phyloP scores from a whole-genome alignment of 2,113 vertebrate species.

The Dasyurus viverrinus region DNA sequence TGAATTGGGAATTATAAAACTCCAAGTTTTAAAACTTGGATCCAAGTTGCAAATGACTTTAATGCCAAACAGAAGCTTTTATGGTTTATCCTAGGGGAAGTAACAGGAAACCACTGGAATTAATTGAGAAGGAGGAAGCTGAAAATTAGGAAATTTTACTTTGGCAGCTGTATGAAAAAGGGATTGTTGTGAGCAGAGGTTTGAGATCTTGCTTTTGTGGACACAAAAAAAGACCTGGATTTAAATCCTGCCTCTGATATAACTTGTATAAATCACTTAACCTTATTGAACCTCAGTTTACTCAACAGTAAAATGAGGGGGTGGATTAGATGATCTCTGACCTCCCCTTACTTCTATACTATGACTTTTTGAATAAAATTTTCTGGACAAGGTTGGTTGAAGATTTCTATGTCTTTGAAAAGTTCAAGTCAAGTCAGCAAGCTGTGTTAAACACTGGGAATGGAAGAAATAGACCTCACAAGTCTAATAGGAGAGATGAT shows the following conservation, averaged over 20 bases:
- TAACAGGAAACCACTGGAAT: no score
- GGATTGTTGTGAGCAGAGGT: no score
- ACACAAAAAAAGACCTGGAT: not conserved
- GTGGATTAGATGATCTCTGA: not conserved
- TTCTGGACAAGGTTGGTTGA: not conserved
- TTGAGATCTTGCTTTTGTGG: not conserved
- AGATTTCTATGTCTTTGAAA: not conserved
- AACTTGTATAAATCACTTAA: not conserved
- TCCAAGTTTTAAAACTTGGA: no score
- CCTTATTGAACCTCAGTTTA: not conserved
- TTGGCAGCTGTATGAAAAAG: no score
- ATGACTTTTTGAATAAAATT: not conserved
- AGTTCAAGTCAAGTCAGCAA: not conserved
- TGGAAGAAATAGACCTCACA: not conserved
- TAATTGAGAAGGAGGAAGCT: no score
- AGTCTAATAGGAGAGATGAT: not conserved
- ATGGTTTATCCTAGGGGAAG: no score
- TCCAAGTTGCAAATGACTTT: no score
- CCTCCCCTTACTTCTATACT: not conserved
- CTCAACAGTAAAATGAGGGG: not conserved
- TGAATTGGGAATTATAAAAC: no score
- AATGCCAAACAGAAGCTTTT: no score
- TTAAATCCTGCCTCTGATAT: not conserved
- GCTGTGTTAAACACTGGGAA: not conserved
- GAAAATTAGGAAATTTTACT: no score